Evolutionary conservation across 2,888 invertebrate species (phyloP).

Genomic region (Galeopsomyia nigrocyanea): DNA sequence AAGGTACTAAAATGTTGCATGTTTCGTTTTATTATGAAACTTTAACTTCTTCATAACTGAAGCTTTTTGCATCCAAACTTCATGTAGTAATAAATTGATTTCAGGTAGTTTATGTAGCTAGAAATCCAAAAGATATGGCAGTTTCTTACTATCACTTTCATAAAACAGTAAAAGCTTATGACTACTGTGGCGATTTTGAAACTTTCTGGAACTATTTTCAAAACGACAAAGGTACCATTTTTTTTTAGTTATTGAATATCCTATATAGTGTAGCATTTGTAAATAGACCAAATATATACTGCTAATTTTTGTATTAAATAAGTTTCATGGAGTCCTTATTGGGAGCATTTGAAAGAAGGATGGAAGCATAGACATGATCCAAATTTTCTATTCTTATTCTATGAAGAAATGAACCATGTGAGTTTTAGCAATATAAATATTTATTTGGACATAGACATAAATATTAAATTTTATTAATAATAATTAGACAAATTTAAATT

Average conservation of each 20-base stretch:
- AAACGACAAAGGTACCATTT: constrained; percentile 74
- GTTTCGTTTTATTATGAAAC: no score
- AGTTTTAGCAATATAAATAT: constrained; percentile 35
- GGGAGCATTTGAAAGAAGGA: constrained; percentile 84
- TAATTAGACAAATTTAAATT: no score
- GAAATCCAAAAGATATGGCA: constrained; percentile 63
- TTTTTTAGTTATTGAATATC: background rate
- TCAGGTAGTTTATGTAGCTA: constrained; percentile 61
- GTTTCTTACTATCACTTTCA: constrained; percentile 60
- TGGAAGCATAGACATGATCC: constrained; percentile 77
- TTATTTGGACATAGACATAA: no score
- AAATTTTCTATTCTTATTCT: constrained; percentile 83
- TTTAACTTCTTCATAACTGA: no score
- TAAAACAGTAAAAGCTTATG: constrained; percentile 56
- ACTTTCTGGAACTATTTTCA: constrained; percentile 64
- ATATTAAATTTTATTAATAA: background rate
- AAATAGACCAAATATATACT: constrained; percentile 4
- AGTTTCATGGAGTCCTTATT: constrained; percentile 84
- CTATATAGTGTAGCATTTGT: background rate
- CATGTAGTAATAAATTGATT: background rate
- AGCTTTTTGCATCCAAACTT: no score
- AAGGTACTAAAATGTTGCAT: no score
- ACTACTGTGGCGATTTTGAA: constrained; percentile 54
- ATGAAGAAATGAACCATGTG: constrained; percentile 83
- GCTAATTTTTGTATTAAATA: constrained; percentile 41